Conservation (phyloP, 2,888 invertebrate genomes). For the Malacosoma neustria region DNA sequence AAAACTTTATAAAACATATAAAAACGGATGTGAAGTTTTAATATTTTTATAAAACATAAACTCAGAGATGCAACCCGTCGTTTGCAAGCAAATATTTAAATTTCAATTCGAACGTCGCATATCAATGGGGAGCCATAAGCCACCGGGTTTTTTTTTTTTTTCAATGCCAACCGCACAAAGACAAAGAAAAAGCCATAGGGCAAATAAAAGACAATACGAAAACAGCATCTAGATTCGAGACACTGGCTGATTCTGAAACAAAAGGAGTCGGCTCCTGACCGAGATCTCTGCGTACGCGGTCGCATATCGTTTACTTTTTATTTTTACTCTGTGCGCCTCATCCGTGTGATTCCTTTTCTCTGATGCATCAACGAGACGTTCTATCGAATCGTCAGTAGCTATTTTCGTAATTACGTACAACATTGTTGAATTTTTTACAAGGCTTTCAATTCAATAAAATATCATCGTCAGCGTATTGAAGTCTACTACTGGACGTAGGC, state of each 20-base stretch:
- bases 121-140: slow-evolving; percentile 75
- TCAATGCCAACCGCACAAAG: slow-evolving; percentile 56
- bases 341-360: slow-evolving; percentile 66
- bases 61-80: slow-evolving; percentile 56
- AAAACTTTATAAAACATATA: neutral
- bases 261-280: slow-evolving; percentile 71
- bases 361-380: slow-evolving; percentile 67
- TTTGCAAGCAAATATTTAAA: slow-evolving; percentile 71
- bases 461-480: too few species aligned
- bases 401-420: slow-evolving; percentile 35
- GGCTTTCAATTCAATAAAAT: too few species aligned
- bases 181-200: slow-evolving; percentile 67
- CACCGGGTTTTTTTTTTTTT: slow-evolving; percentile 64
- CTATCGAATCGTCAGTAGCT: slow-evolving; percentile 59
- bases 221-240: slow-evolving; percentile 73
- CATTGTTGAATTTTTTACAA: too few species aligned
- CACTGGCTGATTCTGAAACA: slow-evolving; percentile 73
- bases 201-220: slow-evolving; percentile 46
- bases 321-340: slow-evolving; percentile 38
- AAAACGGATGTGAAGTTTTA: slow-evolving; percentile 7
- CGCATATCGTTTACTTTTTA: slow-evolving; percentile 56
- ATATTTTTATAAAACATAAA: slow-evolving; percentile 51
- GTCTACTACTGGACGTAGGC: too few species aligned
- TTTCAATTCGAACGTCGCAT: slow-evolving; percentile 73
- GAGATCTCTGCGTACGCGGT: slow-evolving; percentile 69